Evolutionary conservation across 2,888 invertebrate genomes (phyloP).

Genomic region (Lepidochitona cinerea): DNA sequence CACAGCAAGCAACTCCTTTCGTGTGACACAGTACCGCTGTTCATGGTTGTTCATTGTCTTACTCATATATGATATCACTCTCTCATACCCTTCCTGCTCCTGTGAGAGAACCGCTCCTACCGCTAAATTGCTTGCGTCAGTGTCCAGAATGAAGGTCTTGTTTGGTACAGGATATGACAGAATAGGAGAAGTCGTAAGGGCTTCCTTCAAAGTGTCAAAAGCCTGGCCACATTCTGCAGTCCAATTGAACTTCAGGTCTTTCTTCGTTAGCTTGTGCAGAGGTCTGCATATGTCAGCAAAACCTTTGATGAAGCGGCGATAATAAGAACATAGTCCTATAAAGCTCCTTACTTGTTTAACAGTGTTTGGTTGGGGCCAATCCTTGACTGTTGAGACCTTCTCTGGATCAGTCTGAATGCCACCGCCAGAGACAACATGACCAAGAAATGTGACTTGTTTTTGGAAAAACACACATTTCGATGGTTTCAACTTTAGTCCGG

Average conservation of each 20-base stretch:
- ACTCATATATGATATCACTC: background rate
- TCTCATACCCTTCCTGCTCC: background rate
- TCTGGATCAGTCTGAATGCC: conserved; percentile 13
- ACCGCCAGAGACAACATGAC: no score
- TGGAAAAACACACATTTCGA: no score
- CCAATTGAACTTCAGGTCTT: background rate
- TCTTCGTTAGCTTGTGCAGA: background rate
- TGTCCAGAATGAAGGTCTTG: background rate
- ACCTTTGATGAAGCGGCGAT: background rate
- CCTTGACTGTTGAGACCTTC: background rate
- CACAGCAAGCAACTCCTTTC: background rate
- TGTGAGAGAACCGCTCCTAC: background rate
- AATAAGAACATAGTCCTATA: background rate
- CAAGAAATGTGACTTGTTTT: no score
- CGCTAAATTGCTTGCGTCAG: background rate
- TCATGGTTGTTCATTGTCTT: background rate
- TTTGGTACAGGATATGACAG: background rate
- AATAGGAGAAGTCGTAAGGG: background rate
- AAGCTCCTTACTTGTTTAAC: background rate
- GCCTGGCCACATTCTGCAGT: background rate
- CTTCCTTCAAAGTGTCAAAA: background rate
- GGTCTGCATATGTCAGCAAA: background rate
- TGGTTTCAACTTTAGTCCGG: no score
- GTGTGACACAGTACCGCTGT: background rate
- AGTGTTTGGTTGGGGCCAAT: background rate